Percentiles rank a stretch among this genome's conserved stretches.
phyloP scores from a whole-genome alignment of 2,888 invertebrate genomes.

The Cheilosia urbana region DNA sequence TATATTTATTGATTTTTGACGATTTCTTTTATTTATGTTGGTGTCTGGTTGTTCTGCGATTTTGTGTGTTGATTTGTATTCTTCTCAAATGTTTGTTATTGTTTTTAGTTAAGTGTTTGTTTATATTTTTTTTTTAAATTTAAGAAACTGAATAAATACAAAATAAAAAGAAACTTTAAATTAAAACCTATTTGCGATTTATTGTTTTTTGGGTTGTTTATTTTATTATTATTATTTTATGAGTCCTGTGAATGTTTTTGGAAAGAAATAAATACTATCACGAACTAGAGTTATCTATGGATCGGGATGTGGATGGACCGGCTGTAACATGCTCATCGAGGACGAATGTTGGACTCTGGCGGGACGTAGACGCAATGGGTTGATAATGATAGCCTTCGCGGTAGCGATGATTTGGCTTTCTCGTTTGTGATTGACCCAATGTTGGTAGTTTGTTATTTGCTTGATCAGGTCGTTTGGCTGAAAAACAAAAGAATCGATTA shows the following conservation, averaged over 20 bases:
- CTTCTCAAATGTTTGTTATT: conserved; percentile 72
- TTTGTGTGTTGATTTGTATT: conserved; percentile 72
- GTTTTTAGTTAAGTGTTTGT: conserved; percentile 22
- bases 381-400: conserved; percentile 84
- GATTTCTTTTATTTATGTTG: conserved; percentile 62
- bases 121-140: conserved; percentile 25
- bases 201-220: conserved; percentile 76
- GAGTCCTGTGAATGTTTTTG: conserved; percentile 76
- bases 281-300: conserved; percentile 84
- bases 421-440: conserved; percentile 83
- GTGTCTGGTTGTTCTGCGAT: conserved; percentile 68
- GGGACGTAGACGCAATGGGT: conserved; percentile 85
- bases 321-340: conserved; percentile 83
- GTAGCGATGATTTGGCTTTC: conserved; percentile 84
- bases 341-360: conserved; percentile 84
- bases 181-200: conserved; percentile 57
- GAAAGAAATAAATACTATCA: conserved; percentile 84
- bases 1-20: conserved; percentile 74
- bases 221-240: conserved; percentile 78
- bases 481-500: conserved; percentile 55
- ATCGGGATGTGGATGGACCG: conserved; percentile 84
- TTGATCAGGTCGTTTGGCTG: conserved; percentile 84
- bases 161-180: conserved; percentile 32
- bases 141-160: conserved; percentile 17
- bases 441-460: conserved; percentile 84